phyloP scores from a whole-genome alignment of 2,113 vertebrate genomes.

The Pterocles orientalis region DNA sequence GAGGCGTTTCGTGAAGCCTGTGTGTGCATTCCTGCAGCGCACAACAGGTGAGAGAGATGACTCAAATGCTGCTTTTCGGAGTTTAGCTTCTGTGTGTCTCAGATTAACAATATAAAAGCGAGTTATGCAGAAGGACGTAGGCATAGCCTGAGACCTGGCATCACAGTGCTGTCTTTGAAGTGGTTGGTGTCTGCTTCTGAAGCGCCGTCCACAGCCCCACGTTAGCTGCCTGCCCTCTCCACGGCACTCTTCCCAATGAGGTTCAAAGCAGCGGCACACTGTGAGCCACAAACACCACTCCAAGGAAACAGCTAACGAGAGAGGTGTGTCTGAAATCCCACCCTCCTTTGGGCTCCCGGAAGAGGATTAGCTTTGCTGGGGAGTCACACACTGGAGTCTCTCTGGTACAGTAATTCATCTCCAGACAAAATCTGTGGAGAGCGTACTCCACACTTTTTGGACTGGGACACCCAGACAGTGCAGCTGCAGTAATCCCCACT shows the following conservation, averaged over 20 bases:
- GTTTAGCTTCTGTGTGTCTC: background rate
- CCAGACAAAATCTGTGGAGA: background rate
- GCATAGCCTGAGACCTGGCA: background rate
- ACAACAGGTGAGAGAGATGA: background rate
- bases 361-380: background rate
- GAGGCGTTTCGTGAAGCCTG: background rate
- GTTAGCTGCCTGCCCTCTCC: background rate
- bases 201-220: background rate
- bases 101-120: background rate
- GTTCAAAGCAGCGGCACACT: background rate
- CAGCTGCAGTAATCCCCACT: background rate
- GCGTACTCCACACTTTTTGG: background rate
- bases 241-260: accelerated
- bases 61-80: background rate
- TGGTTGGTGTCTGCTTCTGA: background rate
- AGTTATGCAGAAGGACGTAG: background rate
- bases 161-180: background rate
- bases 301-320: background rate
- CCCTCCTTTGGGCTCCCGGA: background rate
- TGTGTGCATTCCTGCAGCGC: accelerated
- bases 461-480: background rate
- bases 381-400: background rate
- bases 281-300: background rate
- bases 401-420: background rate
- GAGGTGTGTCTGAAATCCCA: background rate